Percentiles rank a stretch among this genome's conserved stretches.
These are phyloP conservation scores for Drosophila limbata DNA, from an alignment of 2,888 invertebrate species.

Conservation along the genomic window DNA sequence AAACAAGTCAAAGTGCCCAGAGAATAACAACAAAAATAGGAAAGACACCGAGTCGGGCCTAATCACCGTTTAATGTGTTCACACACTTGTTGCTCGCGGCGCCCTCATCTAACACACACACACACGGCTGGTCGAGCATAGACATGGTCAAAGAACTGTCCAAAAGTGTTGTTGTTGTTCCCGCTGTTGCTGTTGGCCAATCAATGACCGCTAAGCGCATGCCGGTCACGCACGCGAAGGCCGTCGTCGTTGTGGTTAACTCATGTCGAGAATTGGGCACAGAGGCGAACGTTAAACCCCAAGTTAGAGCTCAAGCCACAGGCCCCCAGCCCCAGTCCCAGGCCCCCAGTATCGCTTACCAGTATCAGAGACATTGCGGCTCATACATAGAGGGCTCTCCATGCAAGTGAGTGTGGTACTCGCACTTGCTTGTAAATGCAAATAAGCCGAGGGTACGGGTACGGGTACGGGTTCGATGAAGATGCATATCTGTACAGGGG, in stretches of 20 bases:
- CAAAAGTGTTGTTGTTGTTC: conserved; percentile 35
- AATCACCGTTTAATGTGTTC: conserved; percentile 78
- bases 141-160: conserved; percentile 63
- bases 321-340: conserved; percentile 1
- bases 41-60: conserved; percentile 45
- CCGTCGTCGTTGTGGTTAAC: conserved; percentile 64
- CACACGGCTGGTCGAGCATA: conserved; percentile 36
- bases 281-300: conserved; percentile 65
- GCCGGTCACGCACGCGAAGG: conserved; percentile 83
- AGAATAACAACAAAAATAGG: conserved; percentile 24
- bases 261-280: conserved; percentile 68
- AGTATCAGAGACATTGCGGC: conserved; percentile 37
- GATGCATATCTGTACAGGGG: conserved; percentile 57
- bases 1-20: conserved; percentile 20
- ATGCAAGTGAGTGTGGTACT: conserved; percentile 40
- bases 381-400: conserved; percentile 19
- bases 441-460: conserved; percentile 43
- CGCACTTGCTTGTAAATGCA: conserved; percentile 54
- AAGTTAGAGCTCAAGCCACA: conserved; percentile 11
- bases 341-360: conserved; percentile 17
- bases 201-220: conserved; percentile 80
- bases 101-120: conserved; percentile 61
- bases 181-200: conserved; percentile 53
- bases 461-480: conserved; percentile 29
- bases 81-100: conserved; percentile 78